Conservation (phyloP, 2,888 invertebrate species). For the Acanthococcus lagerstroemiae region DNA sequence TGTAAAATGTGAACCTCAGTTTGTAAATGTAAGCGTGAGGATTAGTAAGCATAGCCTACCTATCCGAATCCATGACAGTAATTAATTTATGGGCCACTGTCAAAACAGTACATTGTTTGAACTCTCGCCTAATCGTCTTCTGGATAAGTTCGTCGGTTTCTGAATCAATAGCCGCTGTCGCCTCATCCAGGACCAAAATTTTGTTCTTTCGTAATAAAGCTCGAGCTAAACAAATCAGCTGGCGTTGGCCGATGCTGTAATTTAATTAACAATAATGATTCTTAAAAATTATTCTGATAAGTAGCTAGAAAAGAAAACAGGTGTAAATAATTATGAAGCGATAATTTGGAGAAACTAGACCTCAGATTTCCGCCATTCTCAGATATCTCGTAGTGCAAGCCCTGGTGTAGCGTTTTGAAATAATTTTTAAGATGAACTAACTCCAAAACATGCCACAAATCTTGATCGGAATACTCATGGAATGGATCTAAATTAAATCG, state of each 20-base stretch:
- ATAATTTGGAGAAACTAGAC: slow-evolving; percentile 32
- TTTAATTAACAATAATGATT: background rate
- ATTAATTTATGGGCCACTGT: slow-evolving; percentile 91
- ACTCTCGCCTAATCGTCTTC: slow-evolving; percentile 78
- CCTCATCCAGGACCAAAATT: slow-evolving; percentile 75
- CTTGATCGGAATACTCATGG: slow-evolving; percentile 61
- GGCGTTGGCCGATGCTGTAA: slow-evolving; percentile 77
- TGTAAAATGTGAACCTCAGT: too few species aligned
- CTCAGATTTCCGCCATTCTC: slow-evolving; percentile 81
- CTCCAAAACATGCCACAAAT: slow-evolving; percentile 79
- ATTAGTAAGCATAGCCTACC: too few species aligned
- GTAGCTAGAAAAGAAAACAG: too few species aligned
- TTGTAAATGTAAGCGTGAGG: too few species aligned
- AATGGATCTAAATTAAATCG: slow-evolving; percentile 91
- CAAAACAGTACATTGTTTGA: slow-evolving; percentile 74
- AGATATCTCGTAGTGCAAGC: slow-evolving; percentile 69
- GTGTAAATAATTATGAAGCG: background rate
- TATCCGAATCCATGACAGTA: slow-evolving; percentile 81
- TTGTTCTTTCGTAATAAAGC: slow-evolving; percentile 77
- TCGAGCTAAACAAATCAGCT: slow-evolving; percentile 73
- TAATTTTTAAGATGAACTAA: slow-evolving; percentile 81
- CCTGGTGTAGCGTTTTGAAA: slow-evolving; percentile 63
- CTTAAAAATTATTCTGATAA: background rate
- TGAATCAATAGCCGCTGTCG: slow-evolving; percentile 80
- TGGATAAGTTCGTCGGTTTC: slow-evolving; percentile 83